Percentiles rank a stretch among this genome's conserved stretches.
Conservation (phyloP, 2,113 vertebrate species). For the Rhinichthys klamathensis region DNA sequence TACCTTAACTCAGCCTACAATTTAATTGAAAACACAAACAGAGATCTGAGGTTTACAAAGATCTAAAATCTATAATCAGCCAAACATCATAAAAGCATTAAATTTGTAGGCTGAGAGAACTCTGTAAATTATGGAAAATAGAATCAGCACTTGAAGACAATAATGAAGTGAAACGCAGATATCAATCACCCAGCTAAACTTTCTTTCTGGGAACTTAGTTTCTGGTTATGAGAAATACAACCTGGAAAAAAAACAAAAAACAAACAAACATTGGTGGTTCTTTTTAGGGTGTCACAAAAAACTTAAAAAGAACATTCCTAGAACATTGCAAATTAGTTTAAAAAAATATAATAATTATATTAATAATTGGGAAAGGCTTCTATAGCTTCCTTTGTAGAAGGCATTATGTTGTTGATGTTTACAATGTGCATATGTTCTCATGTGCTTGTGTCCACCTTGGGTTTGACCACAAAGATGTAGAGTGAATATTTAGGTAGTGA, state of each 20-base stretch:
- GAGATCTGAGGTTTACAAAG: no score
- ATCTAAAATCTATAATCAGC: no score
- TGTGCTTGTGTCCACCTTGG: neutral
- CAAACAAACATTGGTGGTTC: neutral
- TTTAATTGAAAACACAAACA: no score
- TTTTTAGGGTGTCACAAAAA: neutral
- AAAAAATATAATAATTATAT: neutral
- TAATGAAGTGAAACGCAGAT: neutral
- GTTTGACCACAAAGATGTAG: neutral
- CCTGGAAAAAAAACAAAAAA: neutral
- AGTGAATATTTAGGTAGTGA: neutral
- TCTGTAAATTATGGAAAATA: neutral
- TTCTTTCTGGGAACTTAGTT: neutral
- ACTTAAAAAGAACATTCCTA: neutral
- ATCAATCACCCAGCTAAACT: no score
- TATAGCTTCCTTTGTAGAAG: neutral
- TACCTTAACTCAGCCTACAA: no score
- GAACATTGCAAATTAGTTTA: neutral
- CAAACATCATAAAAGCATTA: neutral
- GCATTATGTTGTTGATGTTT: neutral
- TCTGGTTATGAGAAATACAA: neutral
- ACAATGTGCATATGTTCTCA: neutral
- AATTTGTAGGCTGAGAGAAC: neutral
- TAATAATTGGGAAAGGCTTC: neutral
- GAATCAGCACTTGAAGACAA: neutral